phyloP scores from a whole-genome alignment of 2,113 vertebrate genomes.

The Gadus chalcogrammus region DNA sequence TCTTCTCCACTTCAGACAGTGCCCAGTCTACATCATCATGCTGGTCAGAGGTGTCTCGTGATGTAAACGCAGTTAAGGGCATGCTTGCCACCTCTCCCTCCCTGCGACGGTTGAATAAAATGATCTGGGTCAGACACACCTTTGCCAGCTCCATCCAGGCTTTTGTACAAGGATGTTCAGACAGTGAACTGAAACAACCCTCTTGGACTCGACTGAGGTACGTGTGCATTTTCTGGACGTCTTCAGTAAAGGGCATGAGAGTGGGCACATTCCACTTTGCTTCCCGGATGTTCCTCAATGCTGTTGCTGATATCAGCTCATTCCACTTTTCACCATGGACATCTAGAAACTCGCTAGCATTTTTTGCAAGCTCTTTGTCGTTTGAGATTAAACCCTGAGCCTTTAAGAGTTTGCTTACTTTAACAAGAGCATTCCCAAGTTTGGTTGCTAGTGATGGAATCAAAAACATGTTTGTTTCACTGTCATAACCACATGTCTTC shows the following conservation, averaged over 20 bases:
- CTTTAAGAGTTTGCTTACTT: slow-evolving; percentile 31
- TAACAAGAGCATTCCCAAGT: slow-evolving; percentile 29
- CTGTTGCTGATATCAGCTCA: slow-evolving; percentile 10
- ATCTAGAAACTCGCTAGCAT: slow-evolving; percentile 21
- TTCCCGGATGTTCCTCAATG: neutral
- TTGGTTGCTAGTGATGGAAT: slow-evolving; percentile 32
- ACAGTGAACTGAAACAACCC: neutral
- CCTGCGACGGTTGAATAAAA: slow-evolving; percentile 2
- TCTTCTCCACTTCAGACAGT: slow-evolving; percentile 14
- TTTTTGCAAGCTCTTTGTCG: slow-evolving; percentile 18
- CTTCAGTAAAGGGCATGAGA: slow-evolving; percentile 19
- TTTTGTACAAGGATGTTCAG: slow-evolving; percentile 5
- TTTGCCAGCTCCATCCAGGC: slow-evolving; percentile 13
- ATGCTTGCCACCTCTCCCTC: slow-evolving; percentile 2
- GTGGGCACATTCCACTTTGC: slow-evolving; percentile 1
- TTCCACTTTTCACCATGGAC: slow-evolving; percentile 30
- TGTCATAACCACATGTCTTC: slow-evolving; percentile 28
- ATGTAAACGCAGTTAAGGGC: slow-evolving; percentile 18
- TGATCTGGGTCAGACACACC: slow-evolving; percentile 23
- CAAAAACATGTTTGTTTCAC: slow-evolving; percentile 16
- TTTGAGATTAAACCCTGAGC: slow-evolving; percentile 28
- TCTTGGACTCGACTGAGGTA: slow-evolving; percentile 15
- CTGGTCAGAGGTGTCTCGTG: neutral
- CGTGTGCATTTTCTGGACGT: slow-evolving; percentile 20
- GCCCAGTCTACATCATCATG: neutral